Base-by-base conservation (phyloP, 2,113 vertebrate species). In the Ceyx margarethae region DNA sequence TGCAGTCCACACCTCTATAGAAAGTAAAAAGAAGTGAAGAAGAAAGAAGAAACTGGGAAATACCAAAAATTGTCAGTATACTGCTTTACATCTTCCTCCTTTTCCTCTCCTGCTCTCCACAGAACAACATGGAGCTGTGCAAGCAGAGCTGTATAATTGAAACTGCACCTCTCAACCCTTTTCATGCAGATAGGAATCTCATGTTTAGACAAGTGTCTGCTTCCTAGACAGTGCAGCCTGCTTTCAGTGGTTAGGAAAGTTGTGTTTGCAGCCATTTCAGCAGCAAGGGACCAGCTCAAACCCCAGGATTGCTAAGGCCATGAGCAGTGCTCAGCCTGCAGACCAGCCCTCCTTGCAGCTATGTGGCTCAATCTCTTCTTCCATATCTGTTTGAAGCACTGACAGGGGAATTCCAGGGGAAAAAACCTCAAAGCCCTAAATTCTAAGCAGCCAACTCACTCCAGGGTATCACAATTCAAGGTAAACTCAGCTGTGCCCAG, bases 1-100 rank as follows among this genome's bases (percentile, higher is more conserved):
- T 62, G 37, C 21, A 81, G n/a, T 17, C 37, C 15, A 28, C 0
- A 1, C 5, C 33, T 75, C 57, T 57, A 56, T 0, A 68, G 25
- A 86, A 89, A 60, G n/a, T 51, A 62, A 76, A 72, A 81, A 74
- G 15, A 58, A 51, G 13, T 31, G 9, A 93, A 74, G 53, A 81
- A 84, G 22, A 51, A 89, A 81, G 18, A 89, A 81, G 18, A 23
- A 58, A 35, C 56, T 64, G 40, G 8, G 73, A 40, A 92, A 84
- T 57, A 89, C 4, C 48, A 81, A 90, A 84, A 81, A 67, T 5
- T 40, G 50, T 23, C 29, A 83, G 19, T 28, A 42, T 23, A 31
- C 19, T 74, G 89, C 78, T 83, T 81, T 65, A 67, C 9, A 80
- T 40, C 28, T 58, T 71, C n/a, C 37, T 66, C 42, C 33, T 86